These are phyloP conservation scores for Phrynosoma platyrhinos DNA, from an alignment of 2,113 vertebrate genomes.

Conservation along the genomic window DNA sequence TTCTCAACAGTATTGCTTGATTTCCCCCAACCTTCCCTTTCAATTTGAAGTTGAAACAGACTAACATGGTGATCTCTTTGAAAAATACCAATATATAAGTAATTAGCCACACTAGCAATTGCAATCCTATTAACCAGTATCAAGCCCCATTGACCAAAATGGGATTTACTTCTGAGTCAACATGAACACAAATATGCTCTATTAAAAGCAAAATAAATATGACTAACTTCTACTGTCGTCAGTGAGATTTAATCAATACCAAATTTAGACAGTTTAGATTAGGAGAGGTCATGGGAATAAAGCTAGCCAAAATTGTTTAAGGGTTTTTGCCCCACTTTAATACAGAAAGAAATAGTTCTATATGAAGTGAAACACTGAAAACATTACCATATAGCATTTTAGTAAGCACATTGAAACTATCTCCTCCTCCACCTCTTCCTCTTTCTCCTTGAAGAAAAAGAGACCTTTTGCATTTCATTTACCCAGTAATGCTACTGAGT, in stretches of 20 bases:
- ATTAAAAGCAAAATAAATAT: background rate
- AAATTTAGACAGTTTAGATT: background rate
- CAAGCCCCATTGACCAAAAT: background rate
- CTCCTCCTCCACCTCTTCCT: conserved; percentile 34
- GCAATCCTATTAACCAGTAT: no score
- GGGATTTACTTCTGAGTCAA: background rate
- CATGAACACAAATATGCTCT: background rate
- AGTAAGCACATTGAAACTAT: conserved; percentile 34
- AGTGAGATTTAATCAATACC: background rate
- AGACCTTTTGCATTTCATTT: conserved; percentile 36
- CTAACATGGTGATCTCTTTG: no score
- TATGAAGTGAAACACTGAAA: conserved; percentile 45
- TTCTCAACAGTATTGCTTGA: no score
- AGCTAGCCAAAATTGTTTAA: conserved; percentile 39
- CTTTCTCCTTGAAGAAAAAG: conserved; percentile 23
- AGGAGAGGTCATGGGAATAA: background rate
- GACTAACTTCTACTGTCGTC: background rate
- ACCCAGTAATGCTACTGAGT: background rate
- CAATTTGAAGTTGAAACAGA: no score
- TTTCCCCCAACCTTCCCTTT: no score
- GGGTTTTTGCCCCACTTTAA: conserved; percentile 4
- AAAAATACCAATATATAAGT: no score
- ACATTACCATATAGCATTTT: conserved; percentile 29
- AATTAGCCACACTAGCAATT: no score
- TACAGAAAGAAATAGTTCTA: conserved; percentile 48